Percentiles rank a stretch among this genome's conserved stretches.
Conservation (phyloP, 1,140 invertebrate species). For the Pararge aegeria region DNA sequence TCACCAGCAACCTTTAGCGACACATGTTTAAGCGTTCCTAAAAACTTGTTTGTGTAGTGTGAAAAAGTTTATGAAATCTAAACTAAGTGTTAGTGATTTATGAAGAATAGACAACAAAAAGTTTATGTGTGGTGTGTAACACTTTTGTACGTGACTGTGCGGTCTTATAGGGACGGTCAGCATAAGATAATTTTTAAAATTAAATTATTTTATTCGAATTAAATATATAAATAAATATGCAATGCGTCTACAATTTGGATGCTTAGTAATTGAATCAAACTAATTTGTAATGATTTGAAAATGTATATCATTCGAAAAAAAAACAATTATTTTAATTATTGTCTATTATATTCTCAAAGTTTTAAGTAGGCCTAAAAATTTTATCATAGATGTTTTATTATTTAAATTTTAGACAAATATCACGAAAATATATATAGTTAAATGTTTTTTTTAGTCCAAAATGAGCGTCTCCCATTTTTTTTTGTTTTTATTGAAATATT, state of each 20-base stretch:
- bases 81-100: conserved; percentile 15
- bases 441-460: background rate
- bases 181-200: background rate
- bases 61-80: conserved; percentile 9
- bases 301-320: no score
- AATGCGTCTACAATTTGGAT: background rate
- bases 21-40: conserved; percentile 47
- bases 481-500: no score
- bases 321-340: no score
- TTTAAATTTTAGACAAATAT: background rate
- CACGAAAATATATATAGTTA: no score
- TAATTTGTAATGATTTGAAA: background rate
- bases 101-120: background rate
- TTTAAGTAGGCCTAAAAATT: background rate
- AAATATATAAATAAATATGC: background rate
- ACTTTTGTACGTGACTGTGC: conserved; percentile 7
- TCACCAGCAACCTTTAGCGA: conserved; percentile 58
- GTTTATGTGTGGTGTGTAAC: background rate
- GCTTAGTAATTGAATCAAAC: background rate
- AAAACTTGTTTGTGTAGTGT: conserved; percentile 15
- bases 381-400: background rate
- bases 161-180: background rate
- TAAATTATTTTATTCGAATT: background rate
- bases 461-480: background rate
- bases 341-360: no score